Evolutionary conservation across 2,888 invertebrate species (phyloP).

Genomic region (Cremastinae sp.): DNA sequence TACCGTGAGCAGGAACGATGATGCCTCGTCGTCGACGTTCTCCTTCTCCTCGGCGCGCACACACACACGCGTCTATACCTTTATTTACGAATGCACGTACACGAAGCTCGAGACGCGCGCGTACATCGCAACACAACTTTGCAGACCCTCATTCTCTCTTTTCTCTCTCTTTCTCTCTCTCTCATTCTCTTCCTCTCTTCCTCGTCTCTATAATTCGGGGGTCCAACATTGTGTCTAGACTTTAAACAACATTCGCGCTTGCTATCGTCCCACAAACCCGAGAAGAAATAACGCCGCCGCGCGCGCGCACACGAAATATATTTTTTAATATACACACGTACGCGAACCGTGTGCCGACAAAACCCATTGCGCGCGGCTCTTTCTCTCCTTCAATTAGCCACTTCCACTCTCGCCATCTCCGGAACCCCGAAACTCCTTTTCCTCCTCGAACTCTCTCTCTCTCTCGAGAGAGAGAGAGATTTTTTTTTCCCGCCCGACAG

Average conservation of each 20-base stretch:
- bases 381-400: slow-evolving; percentile 70
- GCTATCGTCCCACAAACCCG: slow-evolving; percentile 62
- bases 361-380: slow-evolving; percentile 58
- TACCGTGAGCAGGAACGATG: slow-evolving; percentile 69
- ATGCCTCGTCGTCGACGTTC: slow-evolving; percentile 31
- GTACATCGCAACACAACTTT: slow-evolving; percentile 46
- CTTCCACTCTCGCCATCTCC: slow-evolving; percentile 64
- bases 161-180: too few species aligned
- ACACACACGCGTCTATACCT: slow-evolving; percentile 8
- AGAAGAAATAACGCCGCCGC: slow-evolving; percentile 52
- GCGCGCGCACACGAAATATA: slow-evolving; percentile 25
- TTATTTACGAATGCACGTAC: neutral
- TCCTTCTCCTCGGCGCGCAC: slow-evolving; percentile 44
- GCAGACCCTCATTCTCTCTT: slow-evolving; percentile 70
- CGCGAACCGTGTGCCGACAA: slow-evolving; percentile 54
- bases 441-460: slow-evolving; percentile 42
- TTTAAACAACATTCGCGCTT: slow-evolving; percentile 78
- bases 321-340: too few species aligned
- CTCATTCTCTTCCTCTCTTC: slow-evolving; percentile 64
- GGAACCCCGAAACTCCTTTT: slow-evolving; percentile 57
- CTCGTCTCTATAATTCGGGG: slow-evolving; percentile 77
- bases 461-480: too few species aligned
- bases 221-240: slow-evolving; percentile 79
- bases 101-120: neutral
- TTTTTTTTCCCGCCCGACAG: slow-evolving; percentile 39